Evolutionary conservation across 2,797 vertebrate genomes (phyloP).

Genomic region (Simalia tracyae): DNA sequence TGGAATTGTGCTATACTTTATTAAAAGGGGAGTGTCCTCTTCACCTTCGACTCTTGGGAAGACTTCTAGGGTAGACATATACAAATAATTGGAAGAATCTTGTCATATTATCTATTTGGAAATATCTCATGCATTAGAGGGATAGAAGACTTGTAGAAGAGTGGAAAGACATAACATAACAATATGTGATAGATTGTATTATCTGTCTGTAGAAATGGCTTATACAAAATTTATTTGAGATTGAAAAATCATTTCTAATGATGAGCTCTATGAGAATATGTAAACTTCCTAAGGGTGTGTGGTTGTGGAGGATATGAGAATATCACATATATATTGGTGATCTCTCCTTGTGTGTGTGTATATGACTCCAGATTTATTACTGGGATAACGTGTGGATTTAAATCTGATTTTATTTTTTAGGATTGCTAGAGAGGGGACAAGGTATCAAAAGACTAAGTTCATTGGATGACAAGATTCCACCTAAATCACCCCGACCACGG

Average conservation of each 20-base stretch:
- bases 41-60: slow-evolving; percentile 28
- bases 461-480: slow-evolving; percentile 90
- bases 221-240: background rate
- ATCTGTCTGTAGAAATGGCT: background rate
- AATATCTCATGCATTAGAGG: background rate
- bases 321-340: slow-evolving; percentile 11
- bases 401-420: slow-evolving; percentile 55
- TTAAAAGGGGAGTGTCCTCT: slow-evolving; percentile 17
- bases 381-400: background rate
- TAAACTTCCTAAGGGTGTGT: slow-evolving; percentile 7
- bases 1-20: slow-evolving; percentile 4
- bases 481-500: slow-evolving; percentile 90
- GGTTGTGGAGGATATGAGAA: slow-evolving; percentile 17
- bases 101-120: slow-evolving; percentile 1
- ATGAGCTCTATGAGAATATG: slow-evolving; percentile 11
- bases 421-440: slow-evolving; percentile 83
- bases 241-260: background rate
- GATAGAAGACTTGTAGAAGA: background rate
- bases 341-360: slow-evolving; percentile 17
- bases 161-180: background rate
- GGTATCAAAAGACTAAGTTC: slow-evolving; percentile 90
- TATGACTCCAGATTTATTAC: slow-evolving; percentile 14
- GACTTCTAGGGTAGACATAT: slow-evolving; percentile 14
- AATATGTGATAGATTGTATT: background rate
- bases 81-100: background rate